Conservation (phyloP, 2,113 vertebrate species). For the Lagopus leucura region DNA sequence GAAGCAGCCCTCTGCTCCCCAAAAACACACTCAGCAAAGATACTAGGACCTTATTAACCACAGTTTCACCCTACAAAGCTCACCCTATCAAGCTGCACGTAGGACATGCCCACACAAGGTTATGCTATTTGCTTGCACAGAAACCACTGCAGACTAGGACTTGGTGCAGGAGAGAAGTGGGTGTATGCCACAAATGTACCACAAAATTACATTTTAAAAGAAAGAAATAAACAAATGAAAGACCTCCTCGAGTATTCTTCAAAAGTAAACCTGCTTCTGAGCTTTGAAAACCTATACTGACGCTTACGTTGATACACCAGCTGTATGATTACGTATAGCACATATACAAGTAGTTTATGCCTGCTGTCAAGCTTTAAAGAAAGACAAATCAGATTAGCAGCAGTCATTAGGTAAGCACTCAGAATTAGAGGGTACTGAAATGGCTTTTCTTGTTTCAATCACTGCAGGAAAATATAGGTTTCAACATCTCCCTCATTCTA, state of each 20-base stretch:
- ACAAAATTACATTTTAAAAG: neutral
- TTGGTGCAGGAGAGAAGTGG: neutral
- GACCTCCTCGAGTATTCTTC: neutral
- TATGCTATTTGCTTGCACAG: rapidly evolving
- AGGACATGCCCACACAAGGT: neutral
- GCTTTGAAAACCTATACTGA: neutral
- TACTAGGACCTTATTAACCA: neutral
- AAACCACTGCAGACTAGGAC: rapidly evolving
- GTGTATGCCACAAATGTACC: neutral
- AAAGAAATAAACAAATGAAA: neutral
- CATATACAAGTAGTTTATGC: neutral
- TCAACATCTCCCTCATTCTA: neutral
- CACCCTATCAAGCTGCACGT: rapidly evolving
- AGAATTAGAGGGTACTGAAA: neutral
- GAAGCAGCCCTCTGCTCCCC: neutral
- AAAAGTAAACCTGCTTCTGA: neutral
- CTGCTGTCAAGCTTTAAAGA: neutral
- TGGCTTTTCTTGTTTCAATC: neutral
- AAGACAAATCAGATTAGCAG: slow-evolving; percentile 31
- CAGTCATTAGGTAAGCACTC: neutral
- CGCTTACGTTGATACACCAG: neutral
- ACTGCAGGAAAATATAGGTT: neutral
- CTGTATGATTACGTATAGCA: neutral
- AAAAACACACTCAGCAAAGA: neutral
- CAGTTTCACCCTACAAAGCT: neutral